These are phyloP conservation scores for Cyclophora albipunctata DNA, from an alignment of 2,888 invertebrate genomes.

Conservation along the genomic window DNA sequence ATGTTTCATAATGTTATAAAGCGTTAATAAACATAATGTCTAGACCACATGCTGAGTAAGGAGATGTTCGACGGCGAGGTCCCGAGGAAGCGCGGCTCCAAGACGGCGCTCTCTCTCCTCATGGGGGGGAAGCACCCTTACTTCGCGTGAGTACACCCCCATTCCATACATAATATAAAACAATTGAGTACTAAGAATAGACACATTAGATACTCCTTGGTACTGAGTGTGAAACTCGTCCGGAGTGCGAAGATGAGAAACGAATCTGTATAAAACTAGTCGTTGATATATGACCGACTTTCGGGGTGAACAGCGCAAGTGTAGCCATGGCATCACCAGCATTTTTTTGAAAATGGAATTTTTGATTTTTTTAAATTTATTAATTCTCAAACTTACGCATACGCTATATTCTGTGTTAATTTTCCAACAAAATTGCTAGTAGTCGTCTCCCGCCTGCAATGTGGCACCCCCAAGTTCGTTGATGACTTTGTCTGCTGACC, in stretches of 20 bases:
- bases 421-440: too few species aligned
- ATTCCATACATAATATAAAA: not conserved
- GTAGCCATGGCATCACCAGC: not conserved
- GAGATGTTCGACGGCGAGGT: constrained; percentile 32
- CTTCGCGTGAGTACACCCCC: constrained; percentile 36
- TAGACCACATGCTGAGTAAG: constrained; percentile 58
- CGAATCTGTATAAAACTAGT: not conserved
- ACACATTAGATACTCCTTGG: too few species aligned
- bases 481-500: too few species aligned
- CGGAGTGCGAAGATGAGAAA: not conserved
- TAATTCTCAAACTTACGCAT: too few species aligned
- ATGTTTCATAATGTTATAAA: too few species aligned
- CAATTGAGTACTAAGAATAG: too few species aligned
- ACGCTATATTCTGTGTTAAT: too few species aligned
- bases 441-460: too few species aligned
- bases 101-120: constrained; percentile 54
- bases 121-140: constrained; percentile 54
- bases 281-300: not conserved
- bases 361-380: too few species aligned
- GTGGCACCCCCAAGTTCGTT: too few species aligned
- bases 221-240: not conserved
- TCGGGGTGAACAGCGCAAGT: not conserved
- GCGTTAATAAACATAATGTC: not conserved
- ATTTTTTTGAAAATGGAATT: not conserved
- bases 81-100: constrained; percentile 49